Percentiles rank a stretch among this genome's conserved stretches.
Evolutionary conservation across 92 coral and sea anemone species (phyloP).

Genomic region (Pocillopora meandrina): DNA sequence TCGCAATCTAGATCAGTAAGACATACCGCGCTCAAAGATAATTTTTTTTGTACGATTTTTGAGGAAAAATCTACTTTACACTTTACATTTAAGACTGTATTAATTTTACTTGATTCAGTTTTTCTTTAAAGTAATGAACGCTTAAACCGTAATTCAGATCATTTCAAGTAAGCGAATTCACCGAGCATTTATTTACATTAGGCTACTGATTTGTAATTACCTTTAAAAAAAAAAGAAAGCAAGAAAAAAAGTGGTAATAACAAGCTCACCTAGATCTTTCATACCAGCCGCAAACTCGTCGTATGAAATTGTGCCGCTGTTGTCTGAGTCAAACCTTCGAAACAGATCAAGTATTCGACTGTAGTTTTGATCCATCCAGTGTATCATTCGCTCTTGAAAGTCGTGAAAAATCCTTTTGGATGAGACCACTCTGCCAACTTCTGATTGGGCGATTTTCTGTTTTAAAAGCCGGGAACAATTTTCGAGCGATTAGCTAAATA

Average conservation of each 20-base stretch:
- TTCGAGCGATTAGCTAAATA: not conserved
- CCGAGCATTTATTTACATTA: no score
- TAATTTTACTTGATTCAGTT: no score
- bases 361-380: slow-evolving; percentile 65
- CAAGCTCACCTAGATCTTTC: slow-evolving; percentile 64
- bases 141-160: not conserved
- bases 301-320: slow-evolving; percentile 66
- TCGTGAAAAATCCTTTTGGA: slow-evolving; percentile 30
- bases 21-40: no score
- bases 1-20: no score
- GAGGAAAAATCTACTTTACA: no score
- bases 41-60: no score
- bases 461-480: not conserved
- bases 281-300: slow-evolving; percentile 75
- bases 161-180: no score
- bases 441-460: slow-evolving; percentile 1
- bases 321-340: slow-evolving; percentile 70
- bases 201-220: not conserved
- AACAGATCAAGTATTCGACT: slow-evolving; percentile 70
- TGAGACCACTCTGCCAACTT: not conserved
- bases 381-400: slow-evolving; percentile 57
- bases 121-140: not conserved
- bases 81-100: no score
- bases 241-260: no score
- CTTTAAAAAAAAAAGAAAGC: not conserved